Base-by-base conservation (phyloP, 2,113 vertebrate species). In the Aleadryas rufinucha region DNA sequence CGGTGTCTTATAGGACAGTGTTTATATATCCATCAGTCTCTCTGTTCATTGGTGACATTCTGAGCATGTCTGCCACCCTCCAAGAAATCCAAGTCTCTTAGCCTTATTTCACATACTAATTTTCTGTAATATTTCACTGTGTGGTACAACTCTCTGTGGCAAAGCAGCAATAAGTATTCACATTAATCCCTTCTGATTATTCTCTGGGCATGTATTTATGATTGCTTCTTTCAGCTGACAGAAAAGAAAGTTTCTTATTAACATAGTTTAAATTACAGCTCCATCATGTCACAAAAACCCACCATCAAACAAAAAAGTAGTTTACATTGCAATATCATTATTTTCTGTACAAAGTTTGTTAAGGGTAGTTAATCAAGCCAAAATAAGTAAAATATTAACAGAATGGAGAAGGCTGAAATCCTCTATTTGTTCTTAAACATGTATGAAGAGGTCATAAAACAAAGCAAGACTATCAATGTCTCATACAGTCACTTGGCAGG, bases 221-320 rank as follows among this genome's bases (percentile, higher is more conserved):
- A 89, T 92, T 88, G 16, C 44, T 95, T 91, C 78, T 84, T 95
- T 54, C 42, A 89, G 74, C 68, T 92, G 80, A 89, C 72, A 86
- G 69, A 89, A 86, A 80, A 90, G 33, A 65, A 83, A 78, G 45
- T 92, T 93, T 75, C 60, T n/a, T n/a, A 80, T 79, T 93, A 85
- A 61, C 22, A 64, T 27, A 71, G 13, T 65, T 96, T 80, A 80
- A 96, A 95, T 92, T 90, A 90, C 8, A 77, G 16, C 54, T 93
- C 54, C 82, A 84, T 90, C 75, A 70, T 33, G 27, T 71, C 83
- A 86, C 19, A 7, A 86, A 92, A 97, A 66, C 50, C 28, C 60
- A 63, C 27, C 9, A 15, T 89, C 63, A 94, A 86, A 64, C 7
- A 76, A 84, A 75, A n/a, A n/a, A n/a, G n/a, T 54, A 76, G 23